A percentile compares a stretch with the other conserved stretches of the same genome.
These are phyloP conservation scores for Sphaeridia pumilis DNA, from an alignment of 2,888 invertebrate species.

Conservation along the genomic window DNA sequence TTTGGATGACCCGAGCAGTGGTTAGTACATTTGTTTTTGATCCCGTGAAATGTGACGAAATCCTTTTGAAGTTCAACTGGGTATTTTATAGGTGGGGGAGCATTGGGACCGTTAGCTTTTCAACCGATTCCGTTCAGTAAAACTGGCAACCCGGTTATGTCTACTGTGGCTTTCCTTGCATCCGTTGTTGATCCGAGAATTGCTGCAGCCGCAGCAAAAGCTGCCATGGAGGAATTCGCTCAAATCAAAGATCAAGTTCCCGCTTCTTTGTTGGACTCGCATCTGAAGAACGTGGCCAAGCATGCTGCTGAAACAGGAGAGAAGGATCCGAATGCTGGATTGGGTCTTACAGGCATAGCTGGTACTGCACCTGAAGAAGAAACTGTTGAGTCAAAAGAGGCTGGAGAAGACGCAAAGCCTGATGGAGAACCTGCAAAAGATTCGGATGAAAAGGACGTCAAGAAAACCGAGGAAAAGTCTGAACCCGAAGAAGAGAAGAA, in stretches of 20 bases:
- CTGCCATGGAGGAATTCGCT: slow-evolving; percentile 97
- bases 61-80: background rate
- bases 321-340: slow-evolving; percentile 68
- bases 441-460: slow-evolving; percentile 14
- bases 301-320: slow-evolving; percentile 49
- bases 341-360: slow-evolving; percentile 79
- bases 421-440: slow-evolving; percentile 28
- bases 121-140: slow-evolving; percentile 98
- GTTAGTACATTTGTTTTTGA: slow-evolving; percentile 29
- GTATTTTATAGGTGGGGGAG: slow-evolving; percentile 49
- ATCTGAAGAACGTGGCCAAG: slow-evolving; percentile 67
- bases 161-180: slow-evolving; percentile 96
- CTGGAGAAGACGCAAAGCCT: slow-evolving; percentile 37
- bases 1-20: slow-evolving; percentile 71
- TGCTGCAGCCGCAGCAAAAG: slow-evolving; percentile 91
- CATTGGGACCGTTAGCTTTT: slow-evolving; percentile 84
- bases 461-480: slow-evolving; percentile 30
- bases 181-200: slow-evolving; percentile 98
- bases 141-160: slow-evolving; percentile 98
- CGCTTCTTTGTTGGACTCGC: slow-evolving; percentile 86
- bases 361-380: slow-evolving; percentile 56
- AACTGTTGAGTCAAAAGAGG: slow-evolving; percentile 37
- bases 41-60: background rate
- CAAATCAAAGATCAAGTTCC: slow-evolving; percentile 98
- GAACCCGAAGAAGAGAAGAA: slow-evolving; percentile 41